Percentiles rank a stretch among this genome's conserved stretches.
Conservation (phyloP, 2,113 vertebrate genomes). For the Myiagra hebetior region DNA sequence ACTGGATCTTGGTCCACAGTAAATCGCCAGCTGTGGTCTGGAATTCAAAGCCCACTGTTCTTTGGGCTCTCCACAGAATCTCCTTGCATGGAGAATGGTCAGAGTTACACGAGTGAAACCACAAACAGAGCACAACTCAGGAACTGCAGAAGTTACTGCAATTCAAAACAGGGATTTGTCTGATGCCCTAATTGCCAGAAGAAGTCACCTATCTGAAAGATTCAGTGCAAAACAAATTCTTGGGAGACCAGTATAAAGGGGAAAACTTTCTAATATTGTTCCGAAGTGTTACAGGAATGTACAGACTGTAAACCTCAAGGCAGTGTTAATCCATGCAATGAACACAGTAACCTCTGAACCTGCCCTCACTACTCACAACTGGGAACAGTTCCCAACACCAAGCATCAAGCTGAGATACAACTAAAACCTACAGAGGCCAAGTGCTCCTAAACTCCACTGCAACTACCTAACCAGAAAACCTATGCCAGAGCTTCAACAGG, state of each 20-base stretch:
- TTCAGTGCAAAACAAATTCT: background rate
- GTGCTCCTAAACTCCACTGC: background rate
- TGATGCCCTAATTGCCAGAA: background rate
- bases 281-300: conserved; percentile 30
- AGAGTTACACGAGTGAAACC: background rate
- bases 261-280: background rate
- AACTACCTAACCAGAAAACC: background rate
- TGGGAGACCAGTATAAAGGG: background rate
- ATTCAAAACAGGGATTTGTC: background rate
- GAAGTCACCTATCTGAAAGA: background rate
- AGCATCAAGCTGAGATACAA: background rate
- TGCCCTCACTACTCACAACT: background rate
- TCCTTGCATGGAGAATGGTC: background rate
- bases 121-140: background rate
- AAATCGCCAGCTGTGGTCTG: background rate
- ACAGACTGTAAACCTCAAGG: background rate
- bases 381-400: background rate
- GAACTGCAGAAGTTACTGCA: background rate
- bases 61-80: background rate
- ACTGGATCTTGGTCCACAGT: conserved; percentile 46
- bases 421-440: background rate
- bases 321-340: background rate
- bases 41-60: conserved; percentile 15
- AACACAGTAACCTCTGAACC: background rate
- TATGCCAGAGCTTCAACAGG: background rate